Evolutionary conservation across 2,797 vertebrate genomes (phyloP), one percentile per base, ranked within the genome.

Genomic region (Allobates femoralis): DNA sequence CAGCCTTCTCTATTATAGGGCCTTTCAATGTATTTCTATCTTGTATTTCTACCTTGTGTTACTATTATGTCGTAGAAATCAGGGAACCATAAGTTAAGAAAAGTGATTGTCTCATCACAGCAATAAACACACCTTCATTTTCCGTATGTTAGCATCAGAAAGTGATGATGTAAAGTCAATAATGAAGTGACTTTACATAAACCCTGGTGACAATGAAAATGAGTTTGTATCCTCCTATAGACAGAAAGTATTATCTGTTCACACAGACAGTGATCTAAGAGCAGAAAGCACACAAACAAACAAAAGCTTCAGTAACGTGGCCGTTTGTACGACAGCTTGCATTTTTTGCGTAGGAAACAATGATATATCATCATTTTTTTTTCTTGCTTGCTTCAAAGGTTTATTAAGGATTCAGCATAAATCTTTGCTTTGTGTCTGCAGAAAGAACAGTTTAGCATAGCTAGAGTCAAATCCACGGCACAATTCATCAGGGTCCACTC

Each of bases 351-450:
- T 75, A 75, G 11, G n/a, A 73, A 81, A 86, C 55, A 75, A 75
- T 75, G 30, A 81, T 75, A 75, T 64, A 86, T 86, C 67, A 81
- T 86, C 41, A 81, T 75, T 64, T 86, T 78, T 41, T 78, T 41
- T 62, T 28, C 18, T 28, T 41, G 16, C 55, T 86, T 75, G 56
- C 26, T 74, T 50, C 55, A 80, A 74, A 80, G 16, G 26, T 51
- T 81, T 86, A 81, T 86, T 81, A 86, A 19, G 55, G 41, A 75
- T 86, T 81, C 69, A 81, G 78, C 85, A 86, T 67, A 86, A 86
- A 78, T 30, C 53, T 73, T 18, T 18, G 11, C 76, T 79, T 71
- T 32, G 41, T 58, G 28, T 73, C 53, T 73, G 66, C 55, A 80
- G 71, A 51, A 73, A 74, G 78, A 85, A 80, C n/a, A 69, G 78